Evolutionary conservation across 1,140 invertebrate species (phyloP).

Genomic region (Cecropterus lyciades): DNA sequence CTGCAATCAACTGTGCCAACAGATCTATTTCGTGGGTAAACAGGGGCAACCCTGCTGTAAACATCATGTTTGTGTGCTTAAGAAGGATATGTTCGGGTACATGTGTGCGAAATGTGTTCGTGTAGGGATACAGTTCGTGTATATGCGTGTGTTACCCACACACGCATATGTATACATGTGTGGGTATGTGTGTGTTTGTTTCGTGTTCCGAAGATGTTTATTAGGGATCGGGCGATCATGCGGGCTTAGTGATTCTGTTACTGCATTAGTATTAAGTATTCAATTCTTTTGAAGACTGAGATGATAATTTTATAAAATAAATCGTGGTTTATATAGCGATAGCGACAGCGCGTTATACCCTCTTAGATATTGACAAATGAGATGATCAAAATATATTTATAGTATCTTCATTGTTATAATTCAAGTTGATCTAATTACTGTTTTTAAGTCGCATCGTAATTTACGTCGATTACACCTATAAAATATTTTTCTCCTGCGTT

Average conservation of each 20-base stretch:
- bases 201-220: slow-evolving; percentile 4
- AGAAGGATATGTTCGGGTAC: neutral
- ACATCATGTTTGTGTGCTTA: slow-evolving; percentile 21
- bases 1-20: slow-evolving; percentile 78
- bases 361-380: too few species aligned
- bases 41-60: slow-evolving; percentile 45
- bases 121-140: neutral
- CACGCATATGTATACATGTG: too few species aligned
- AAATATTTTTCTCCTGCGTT: too few species aligned
- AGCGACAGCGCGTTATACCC: too few species aligned
- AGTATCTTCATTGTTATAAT: too few species aligned
- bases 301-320: too few species aligned
- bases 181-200: slow-evolving; percentile 11
- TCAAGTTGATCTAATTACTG: too few species aligned
- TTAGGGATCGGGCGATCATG: neutral
- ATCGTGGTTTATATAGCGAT: too few species aligned
- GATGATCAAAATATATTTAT: too few species aligned
- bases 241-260: slow-evolving; percentile 2
- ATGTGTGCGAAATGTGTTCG: neutral
- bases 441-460: too few species aligned
- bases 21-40: slow-evolving; percentile 78
- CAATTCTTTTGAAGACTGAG: too few species aligned
- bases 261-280: neutral
- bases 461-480: too few species aligned
- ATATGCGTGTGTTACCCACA: neutral